These are phyloP conservation scores for Eulemur rubriventer DNA, from an alignment of 2,797 vertebrate genomes.

Conservation along the genomic window DNA sequence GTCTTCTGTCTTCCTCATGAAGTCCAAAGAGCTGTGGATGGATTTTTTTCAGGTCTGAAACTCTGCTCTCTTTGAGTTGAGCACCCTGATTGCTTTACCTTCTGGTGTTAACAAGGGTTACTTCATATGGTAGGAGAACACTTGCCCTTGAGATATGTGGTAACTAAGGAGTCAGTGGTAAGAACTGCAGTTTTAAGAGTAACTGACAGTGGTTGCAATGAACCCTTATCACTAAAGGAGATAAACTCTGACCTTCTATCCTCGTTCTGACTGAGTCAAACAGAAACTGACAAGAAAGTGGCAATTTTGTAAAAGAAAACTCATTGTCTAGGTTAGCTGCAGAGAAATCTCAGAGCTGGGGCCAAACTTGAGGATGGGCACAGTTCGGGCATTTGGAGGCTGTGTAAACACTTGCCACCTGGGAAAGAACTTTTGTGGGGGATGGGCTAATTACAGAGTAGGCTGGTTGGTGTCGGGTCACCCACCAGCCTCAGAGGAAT, in stretches of 20 bases:
- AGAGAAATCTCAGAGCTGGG: neutral
- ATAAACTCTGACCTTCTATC: neutral
- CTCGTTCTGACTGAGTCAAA: neutral
- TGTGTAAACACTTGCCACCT: neutral
- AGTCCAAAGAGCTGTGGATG: neutral
- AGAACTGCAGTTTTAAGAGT: neutral
- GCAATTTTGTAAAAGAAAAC: neutral
- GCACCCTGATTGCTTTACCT: neutral
- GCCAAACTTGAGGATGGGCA: neutral
- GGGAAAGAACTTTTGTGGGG: neutral
- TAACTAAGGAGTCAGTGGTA: neutral
- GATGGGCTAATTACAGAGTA: neutral
- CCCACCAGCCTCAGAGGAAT: neutral
- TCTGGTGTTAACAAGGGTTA: too few species aligned
- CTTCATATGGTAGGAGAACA: neutral
- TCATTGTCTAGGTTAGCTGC: neutral
- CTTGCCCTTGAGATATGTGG: neutral
- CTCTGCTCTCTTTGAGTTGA: neutral
- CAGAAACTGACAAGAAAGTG: neutral
- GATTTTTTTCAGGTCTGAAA: neutral
- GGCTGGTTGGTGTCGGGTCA: neutral
- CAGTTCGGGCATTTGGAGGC: neutral
- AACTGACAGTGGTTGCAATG: neutral
- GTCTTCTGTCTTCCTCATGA: neutral
- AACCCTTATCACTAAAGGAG: neutral